Base-by-base conservation (phyloP, 2,888 invertebrate species). In the Rhingia campestris region DNA sequence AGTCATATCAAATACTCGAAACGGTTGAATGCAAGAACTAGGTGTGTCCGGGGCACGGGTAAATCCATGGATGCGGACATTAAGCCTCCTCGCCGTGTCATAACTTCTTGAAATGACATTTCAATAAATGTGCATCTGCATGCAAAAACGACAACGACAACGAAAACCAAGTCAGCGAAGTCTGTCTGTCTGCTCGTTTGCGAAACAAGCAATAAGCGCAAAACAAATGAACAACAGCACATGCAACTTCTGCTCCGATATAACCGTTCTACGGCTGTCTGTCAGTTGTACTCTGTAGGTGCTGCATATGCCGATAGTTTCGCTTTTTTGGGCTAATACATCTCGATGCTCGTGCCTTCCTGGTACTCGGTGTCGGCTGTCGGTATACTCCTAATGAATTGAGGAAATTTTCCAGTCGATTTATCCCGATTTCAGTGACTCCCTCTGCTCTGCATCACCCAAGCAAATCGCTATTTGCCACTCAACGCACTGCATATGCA, bases 71-170 rank as follows among this genome's bases (percentile, higher is more conserved):
- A 39, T 63, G 73, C 73, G 73, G 73, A 73, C 56, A 61, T 32
- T 69, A 76, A 76, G 76, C 61, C 76, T 61, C 67, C 33, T 51
- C 37, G 35, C 7, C 59, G 32, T 59, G 67, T 76, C 75, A 76
- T 76, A 76, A 63, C 53, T 73, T 53, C 53, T 54, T 22, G 7
- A 67, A 67, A 59, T 41, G 59, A 59, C 70, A 51, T 72, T 67
- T 69, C 75, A 67, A 67, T 67, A 67, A 59, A 58, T 51, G 75
- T 49, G 49, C 75, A 76, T 69, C 75, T 75, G 75, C 75, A 75
- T 67, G 75, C 22, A 22, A 22, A 22, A 22, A 22, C 22, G 22
- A 22, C 22, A 22, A 22, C 22, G 22, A 22, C 22, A 22, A 22
- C 67, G 30, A 43, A 75, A 59, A 41, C 45, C 43, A 45, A 35